Base-by-base conservation (phyloP, 1,140 invertebrate genomes). In the Drosophila burlai region DNA sequence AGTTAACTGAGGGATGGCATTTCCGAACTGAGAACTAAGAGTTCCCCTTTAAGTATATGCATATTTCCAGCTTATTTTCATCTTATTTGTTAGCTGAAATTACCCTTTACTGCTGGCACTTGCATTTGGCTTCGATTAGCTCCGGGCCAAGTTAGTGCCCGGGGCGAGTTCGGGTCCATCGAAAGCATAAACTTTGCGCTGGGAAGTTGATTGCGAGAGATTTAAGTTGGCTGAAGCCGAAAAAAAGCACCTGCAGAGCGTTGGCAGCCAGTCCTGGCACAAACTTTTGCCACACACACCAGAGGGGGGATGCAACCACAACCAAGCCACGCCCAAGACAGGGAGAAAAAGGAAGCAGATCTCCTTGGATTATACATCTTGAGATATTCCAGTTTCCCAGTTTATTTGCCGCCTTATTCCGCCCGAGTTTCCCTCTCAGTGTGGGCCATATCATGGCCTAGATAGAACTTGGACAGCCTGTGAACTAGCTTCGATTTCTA, bases 401-500 rank as follows among this genome's bases (percentile, higher is more conserved):
- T 4, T 11, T 36, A 34, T 34, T 34, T 11, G 2, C 34, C 34
- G 9, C 9, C 10, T 34, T 34, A 11, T 13, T 36, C 11, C 1
- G 4, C 4, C 34, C 11, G 4, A 13, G 24, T 38, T 15, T 21
- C 16, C 18, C 40, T 8, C 18, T 10, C 15, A 8, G 29, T 43
- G 49, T n/a, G 31, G 13, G 3, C 66, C 71, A 72, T 73, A 73
- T 72, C 72, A 75, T 63, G 72, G 59, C 59, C 54, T 11, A 77
- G 83, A 71, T 79, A 80, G 72, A 86, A 72, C 63, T 87, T 60
- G 64, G 52, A 55, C 73, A 67, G 84, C 72, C 79, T 81, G 65
- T 46, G 68, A 73, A 69, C 64, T 87, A 62, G 67, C 68, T 73
- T 73, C 76, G 81, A 84, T 84, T 87, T 89, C 73, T 87, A 87